These are phyloP conservation scores for Camponotus floridanus DNA, from an alignment of 1,140 invertebrate species.

Conservation along the genomic window DNA sequence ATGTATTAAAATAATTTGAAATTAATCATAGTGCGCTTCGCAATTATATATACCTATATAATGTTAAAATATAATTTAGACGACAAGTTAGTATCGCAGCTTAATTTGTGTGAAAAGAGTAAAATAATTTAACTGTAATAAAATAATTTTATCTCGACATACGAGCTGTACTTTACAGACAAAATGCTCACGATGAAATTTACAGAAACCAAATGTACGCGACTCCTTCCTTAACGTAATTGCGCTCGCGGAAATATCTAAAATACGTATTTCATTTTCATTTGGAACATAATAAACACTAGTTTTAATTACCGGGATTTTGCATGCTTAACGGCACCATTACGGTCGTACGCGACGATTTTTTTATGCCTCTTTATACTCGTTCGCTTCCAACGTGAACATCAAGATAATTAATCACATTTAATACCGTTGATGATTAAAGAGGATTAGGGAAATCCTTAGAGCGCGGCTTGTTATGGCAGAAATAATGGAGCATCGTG, in stretches of 20 bases:
- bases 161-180: not conserved
- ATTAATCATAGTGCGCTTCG: not conserved
- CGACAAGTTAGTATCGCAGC: conserved; percentile 4
- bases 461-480: conserved; percentile 42
- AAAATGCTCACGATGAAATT: conserved; percentile 22
- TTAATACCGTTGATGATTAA: conserved; percentile 54
- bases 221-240: conserved; percentile 30
- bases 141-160: conserved; percentile 39
- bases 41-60: not conserved
- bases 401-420: conserved; percentile 54
- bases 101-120: not conserved
- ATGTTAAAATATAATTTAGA: not conserved
- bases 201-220: conserved; percentile 7
- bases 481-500: conserved; percentile 53
- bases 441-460: conserved; percentile 56
- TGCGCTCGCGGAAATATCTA: conserved; percentile 17
- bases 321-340: not conserved
- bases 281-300: conserved; percentile 32
- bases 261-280: conserved; percentile 18
- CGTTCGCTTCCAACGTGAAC: conserved; percentile 32
- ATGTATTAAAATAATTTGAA: not conserved
- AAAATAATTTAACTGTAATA: conserved; percentile 8
- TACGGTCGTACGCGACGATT: conserved; percentile 25
- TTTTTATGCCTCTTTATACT: conserved; percentile 20
- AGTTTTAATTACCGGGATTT: conserved; percentile 52